Base-by-base conservation (phyloP, 1,140 invertebrate species). In the Orius insidiosus region DNA sequence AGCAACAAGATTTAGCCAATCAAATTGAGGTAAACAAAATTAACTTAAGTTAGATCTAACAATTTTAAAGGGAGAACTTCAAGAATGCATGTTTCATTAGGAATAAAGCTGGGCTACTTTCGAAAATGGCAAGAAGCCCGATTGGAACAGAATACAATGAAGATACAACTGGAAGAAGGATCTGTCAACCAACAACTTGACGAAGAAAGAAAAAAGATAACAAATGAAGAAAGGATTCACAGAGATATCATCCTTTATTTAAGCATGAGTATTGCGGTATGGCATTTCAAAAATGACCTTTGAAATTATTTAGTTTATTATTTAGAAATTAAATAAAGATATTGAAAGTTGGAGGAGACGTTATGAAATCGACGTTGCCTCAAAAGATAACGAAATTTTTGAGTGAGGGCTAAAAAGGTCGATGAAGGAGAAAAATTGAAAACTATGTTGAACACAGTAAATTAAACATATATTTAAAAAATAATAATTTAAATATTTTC, bases 301-400 rank as follows among this genome's bases (percentile, higher is more conserved):
- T 24, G 3, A 24, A 24, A 24, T n/a, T 4, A 24, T 24, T 24
- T 24, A 24, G 7, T 4, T 4, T 24, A 24, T 24, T 24, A 3
- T 24, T 24, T 24, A 24, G 18, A 43, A 43, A 43, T 43, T 43
- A 30, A 30, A 43, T n/a, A 43, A 43, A 43, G 41, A 43, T n/a
- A 16, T 43, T 30, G n/a, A 43, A 16, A 24, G 31, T 18, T 43
- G 41, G 41, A 30, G 18, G 5, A 24, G n/a, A 9, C 24, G 31
- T n/a, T 43, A 43, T 15, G 41, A 43, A 18, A 43, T 30, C 10
- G 41, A 43, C 41, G 16, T 43, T 9, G 41, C 24, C 4, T 15
- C 24, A 7, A 43, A 43, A 15, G 41, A 43, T 30, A 30, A 15
- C 10, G 41, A 43, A 30, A 43, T 43, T 11, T 24, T 30, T 10